Conservation (phyloP, 2,888 invertebrate genomes). For the Encarsia formosa region DNA sequence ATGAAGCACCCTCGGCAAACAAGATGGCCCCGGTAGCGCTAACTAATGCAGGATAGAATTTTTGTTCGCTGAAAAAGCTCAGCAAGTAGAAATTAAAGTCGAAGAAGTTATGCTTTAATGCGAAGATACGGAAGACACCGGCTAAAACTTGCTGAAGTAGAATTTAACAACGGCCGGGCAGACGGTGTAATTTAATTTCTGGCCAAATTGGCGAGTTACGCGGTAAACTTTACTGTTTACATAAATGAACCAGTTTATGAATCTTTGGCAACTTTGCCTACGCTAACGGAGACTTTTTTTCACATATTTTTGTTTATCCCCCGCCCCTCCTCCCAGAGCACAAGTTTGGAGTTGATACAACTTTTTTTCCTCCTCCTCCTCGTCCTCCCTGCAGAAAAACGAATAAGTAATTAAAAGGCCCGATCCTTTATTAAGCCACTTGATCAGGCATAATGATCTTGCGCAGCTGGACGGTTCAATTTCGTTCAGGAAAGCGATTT, state of each 20-base stretch:
- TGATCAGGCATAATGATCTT: too few relatives aligned
- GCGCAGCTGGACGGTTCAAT: too few relatives aligned
- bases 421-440: too few relatives aligned
- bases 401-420: too few relatives aligned
- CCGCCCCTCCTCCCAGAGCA: not conserved
- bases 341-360: too few relatives aligned
- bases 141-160: constrained; percentile 18
- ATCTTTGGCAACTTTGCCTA: constrained; percentile 6
- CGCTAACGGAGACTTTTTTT: constrained; percentile 2
- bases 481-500: too few relatives aligned
- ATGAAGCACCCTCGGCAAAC: constrained; percentile 35
- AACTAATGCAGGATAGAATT: too few relatives aligned
- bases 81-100: not conserved
- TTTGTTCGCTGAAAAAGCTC: too few relatives aligned
- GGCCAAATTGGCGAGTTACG: constrained; percentile 26
- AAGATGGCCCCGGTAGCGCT: constrained; percentile 2
- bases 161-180: constrained; percentile 19
- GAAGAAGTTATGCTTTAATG: constrained; percentile 24
- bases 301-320: constrained; percentile 9
- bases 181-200: constrained; percentile 24
- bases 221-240: constrained; percentile 22
- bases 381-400: too few relatives aligned
- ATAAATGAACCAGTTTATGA: constrained; percentile 24
- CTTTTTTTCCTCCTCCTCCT: too few relatives aligned
- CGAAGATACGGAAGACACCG: constrained; percentile 15